Conservation (phyloP, 2,888 invertebrate genomes). For the Mechanitis messenoides region DNA sequence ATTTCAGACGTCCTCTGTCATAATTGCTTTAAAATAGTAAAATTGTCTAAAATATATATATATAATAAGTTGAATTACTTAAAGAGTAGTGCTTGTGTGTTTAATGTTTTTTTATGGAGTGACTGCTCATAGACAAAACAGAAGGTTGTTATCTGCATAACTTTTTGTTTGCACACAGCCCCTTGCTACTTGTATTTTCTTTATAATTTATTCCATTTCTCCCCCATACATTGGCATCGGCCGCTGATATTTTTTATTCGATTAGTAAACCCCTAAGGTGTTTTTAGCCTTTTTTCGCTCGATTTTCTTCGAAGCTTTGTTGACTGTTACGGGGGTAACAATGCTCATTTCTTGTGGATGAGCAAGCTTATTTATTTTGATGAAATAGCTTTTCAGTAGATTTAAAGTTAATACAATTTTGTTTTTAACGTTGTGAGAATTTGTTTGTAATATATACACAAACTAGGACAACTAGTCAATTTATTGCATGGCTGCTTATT, state of each 20-base stretch:
- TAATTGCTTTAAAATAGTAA: no score
- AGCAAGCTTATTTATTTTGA: slow-evolving; percentile 67
- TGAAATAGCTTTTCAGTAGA: slow-evolving; percentile 31
- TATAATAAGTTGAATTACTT: no score
- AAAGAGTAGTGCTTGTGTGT: no score
- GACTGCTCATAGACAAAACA: slow-evolving; percentile 34
- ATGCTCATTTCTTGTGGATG: slow-evolving; percentile 74
- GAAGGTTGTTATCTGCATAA: slow-evolving; percentile 43
- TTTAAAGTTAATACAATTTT: neutral
- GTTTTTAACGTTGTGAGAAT: neutral
- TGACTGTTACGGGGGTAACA: slow-evolving; percentile 72
- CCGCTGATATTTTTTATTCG: slow-evolving; percentile 79
- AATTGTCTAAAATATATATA: no score
- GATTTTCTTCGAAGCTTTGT: slow-evolving; percentile 77
- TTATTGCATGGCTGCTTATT: slow-evolving; percentile 3
- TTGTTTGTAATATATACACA: neutral
- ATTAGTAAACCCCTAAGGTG: slow-evolving; percentile 79
- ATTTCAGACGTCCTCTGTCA: neutral
- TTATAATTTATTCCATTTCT: slow-evolving; percentile 75
- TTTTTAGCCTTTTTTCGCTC: slow-evolving; percentile 78
- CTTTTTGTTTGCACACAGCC: slow-evolving; percentile 68
- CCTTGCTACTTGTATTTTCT: slow-evolving; percentile 73
- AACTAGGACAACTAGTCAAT: slow-evolving; percentile 5
- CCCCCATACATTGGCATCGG: slow-evolving; percentile 75
- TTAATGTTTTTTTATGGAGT: no score